Evolutionary conservation across 2,888 invertebrate species (phyloP), one percentile per base, ranked within the genome.

Genomic region (Apotomis capreana): DNA sequence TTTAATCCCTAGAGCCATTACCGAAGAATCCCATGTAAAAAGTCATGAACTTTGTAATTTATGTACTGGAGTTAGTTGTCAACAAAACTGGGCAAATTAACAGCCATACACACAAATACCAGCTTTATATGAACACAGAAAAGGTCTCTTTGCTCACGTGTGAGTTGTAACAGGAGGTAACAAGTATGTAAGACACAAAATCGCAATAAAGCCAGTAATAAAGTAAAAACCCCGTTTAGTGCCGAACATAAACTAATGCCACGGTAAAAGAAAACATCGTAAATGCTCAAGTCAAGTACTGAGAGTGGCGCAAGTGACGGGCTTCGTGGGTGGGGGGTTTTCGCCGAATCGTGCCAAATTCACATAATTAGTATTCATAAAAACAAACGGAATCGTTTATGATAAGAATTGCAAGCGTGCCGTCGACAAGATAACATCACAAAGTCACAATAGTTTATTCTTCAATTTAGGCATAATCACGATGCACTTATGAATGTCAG

Each of bases 241-340:
- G 80, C 82, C 81, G 81, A 76, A 80, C 85, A 83, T 90, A 89
- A 88, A 89, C 84, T 82, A 83, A 83, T 84, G 82, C 80, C 83
- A 82, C 85, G 85, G 86, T 87, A 86, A 86, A 88, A 88, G 89
- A 87, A 88, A 89, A 88, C 88, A 87, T 89, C 89, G 89, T 89
- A 88, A 90, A 84, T 86, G 80, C 88, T 88, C 86, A 87, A 88
- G 88, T 87, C 84, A 83, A 87, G 84, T 83, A 78, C 81, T 70
- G 75, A 5, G 62, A 9, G 15, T 70, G 83, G 83, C 37, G 46
- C 44, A 69, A 76, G 75, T 55, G 15, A 74, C 8, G 51, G 44
- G 46, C 60, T 65, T 44, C n/a, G 8, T 46, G 26, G n/a, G 10
- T 36, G 12, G 10, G 4, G 40, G 6, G 26, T 1, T 26, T 26